Evolutionary conservation across 1,140 invertebrate genomes (phyloP).

Genomic region (Anadara kagoshimensis): DNA sequence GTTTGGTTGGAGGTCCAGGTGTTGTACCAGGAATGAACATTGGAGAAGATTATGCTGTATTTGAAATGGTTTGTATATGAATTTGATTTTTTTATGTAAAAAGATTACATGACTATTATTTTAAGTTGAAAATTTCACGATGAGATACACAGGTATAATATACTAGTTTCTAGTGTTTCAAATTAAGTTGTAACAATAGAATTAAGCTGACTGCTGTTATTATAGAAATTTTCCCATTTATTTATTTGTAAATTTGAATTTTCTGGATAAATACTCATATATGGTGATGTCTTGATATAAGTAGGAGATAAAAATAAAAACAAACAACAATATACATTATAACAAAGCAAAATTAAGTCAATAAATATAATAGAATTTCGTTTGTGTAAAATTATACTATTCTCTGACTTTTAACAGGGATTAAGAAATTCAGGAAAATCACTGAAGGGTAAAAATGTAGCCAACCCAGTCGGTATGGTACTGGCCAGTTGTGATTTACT

Average conservation of each 20-base stretch:
- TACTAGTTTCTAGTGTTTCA: too few species aligned
- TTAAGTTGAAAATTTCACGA: not conserved
- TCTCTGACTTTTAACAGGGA: conserved; percentile 43
- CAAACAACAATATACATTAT: too few species aligned
- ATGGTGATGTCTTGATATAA: too few species aligned
- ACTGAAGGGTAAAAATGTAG: conserved; percentile 95
- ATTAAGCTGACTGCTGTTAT: too few species aligned
- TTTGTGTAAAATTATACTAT: not conserved
- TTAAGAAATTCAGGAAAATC: conserved; percentile 65
- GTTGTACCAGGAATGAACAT: conserved; percentile 96
- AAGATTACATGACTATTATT: not conserved
- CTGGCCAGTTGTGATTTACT: conserved; percentile 95
- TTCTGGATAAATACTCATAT: too few species aligned
- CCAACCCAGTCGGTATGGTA: conserved; percentile 99
- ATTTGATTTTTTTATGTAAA: too few species aligned
- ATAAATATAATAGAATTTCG: too few species aligned
- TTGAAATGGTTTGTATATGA: conserved; percentile 93
- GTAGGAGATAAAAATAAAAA: too few species aligned
- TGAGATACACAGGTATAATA: not conserved
- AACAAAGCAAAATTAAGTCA: too few species aligned
- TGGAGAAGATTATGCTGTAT: conserved; percentile 94
- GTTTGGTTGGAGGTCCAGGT: conserved; percentile 97
- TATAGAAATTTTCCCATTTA: too few species aligned
- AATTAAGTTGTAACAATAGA: too few species aligned
- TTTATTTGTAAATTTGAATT: too few species aligned